Conservation (phyloP, 2,113 vertebrate genomes). For the Amia ocellicauda region DNA sequence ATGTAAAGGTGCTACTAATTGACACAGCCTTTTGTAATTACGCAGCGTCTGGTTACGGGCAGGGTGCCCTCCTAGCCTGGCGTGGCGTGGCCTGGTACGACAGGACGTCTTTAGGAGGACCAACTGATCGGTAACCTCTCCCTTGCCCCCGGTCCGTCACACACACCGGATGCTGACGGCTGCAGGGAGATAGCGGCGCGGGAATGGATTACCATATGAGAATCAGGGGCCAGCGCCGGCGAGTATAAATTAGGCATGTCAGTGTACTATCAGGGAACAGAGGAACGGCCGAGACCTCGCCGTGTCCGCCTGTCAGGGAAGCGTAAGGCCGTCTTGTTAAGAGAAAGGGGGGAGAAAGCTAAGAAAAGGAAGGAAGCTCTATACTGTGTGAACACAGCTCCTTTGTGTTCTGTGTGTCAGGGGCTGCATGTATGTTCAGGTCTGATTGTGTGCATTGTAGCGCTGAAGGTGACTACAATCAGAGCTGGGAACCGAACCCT, state of each 20-base stretch:
- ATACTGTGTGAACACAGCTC: no score
- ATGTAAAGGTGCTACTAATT: slow-evolving; percentile 73
- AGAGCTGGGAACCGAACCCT: no score
- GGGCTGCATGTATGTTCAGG: no score
- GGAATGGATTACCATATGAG: slow-evolving; percentile 52
- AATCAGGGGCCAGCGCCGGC: slow-evolving; percentile 33
- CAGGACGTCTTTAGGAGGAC: slow-evolving; percentile 74
- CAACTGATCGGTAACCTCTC: slow-evolving; percentile 73
- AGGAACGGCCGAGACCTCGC: neutral
- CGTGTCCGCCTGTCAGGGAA: neutral
- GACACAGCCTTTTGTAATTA: slow-evolving; percentile 78
- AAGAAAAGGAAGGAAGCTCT: no score
- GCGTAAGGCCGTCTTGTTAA: no score
- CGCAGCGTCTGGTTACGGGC: slow-evolving; percentile 75
- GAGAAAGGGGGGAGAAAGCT: no score
- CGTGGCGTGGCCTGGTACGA: slow-evolving; percentile 63
- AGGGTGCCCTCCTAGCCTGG: no score
- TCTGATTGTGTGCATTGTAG: no score
- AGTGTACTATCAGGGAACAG: slow-evolving; percentile 7
- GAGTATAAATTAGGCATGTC: slow-evolving; percentile 13
- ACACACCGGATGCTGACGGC: slow-evolving; percentile 57
- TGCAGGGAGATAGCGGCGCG: slow-evolving; percentile 43
- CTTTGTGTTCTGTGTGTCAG: no score
- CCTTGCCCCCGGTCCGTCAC: slow-evolving; percentile 56
- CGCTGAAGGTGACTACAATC: no score